Evolutionary conservation across 2,113 vertebrate genomes (phyloP), one percentile per base, ranked within the genome.

Genomic region (Pachycephala philippinensis): DNA sequence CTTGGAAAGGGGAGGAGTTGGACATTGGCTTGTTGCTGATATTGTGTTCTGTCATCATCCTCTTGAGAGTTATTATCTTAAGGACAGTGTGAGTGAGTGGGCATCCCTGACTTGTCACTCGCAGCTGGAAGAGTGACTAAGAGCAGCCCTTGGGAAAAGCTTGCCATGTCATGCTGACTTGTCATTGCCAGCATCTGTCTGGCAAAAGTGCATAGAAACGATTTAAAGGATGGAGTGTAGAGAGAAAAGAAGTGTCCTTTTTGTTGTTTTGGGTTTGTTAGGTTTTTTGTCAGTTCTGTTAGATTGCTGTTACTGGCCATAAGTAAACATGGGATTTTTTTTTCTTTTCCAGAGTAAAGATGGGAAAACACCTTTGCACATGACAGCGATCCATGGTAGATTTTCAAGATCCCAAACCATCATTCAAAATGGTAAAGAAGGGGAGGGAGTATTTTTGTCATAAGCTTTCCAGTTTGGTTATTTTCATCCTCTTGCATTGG

Each of bases 351-450:
- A 99, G 99, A 99, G 99, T 98, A 99, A 99, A 98, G 99, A 99
- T 96, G 99, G 99, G 24, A 99, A 99, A 97, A 99, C 99, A 66
- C 99, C 99, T 59, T 98, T 99, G 84, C 99, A 99, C 95, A 99
- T 99, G 99, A 99, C 99, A 18, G 99, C 99, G 6, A 99, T 99
- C 94, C 99, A 99, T 50, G 99, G 99, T 93, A 98, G 99, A 97
- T 99, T 99, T 98, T 99, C 99, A 91, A 98, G 99, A 98, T 99
- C 99, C 91, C 99, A 99, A 98, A 99, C 99, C 75, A 99, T 99
- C 97, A 99, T 99, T 97, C 99, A 99, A 91, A 99, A 99, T 92
- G 99, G 99, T 99, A 98, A 99, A 98, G 97, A 95, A 13, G 5
- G 56, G 16, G 13, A 69, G 37, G 35, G 74, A 60, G 14, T 68